These are phyloP conservation scores for Chrysolina haemoptera DNA, from an alignment of 2,888 invertebrate genomes.

Conservation along the genomic window DNA sequence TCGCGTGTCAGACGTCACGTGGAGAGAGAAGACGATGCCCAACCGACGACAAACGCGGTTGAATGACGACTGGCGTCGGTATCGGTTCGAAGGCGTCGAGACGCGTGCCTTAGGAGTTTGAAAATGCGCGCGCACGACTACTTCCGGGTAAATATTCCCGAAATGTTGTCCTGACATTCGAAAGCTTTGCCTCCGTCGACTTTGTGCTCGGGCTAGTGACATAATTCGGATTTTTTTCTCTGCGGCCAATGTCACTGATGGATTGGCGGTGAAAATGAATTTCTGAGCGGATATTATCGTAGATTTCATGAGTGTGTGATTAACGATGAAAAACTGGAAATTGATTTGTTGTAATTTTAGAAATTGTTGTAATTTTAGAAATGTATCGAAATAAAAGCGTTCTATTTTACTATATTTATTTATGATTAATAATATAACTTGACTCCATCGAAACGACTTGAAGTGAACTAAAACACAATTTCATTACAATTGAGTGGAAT, in stretches of 20 bases:
- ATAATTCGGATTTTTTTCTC: constrained; percentile 39
- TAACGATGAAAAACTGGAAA: too few relatives aligned
- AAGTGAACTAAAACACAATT: too few relatives aligned
- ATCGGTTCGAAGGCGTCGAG: constrained; percentile 67
- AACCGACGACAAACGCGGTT: constrained; percentile 63
- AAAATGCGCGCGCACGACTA: constrained; percentile 73
- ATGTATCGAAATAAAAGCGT: too few relatives aligned
- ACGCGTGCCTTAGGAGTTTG: constrained; percentile 69
- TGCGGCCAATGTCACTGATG: background rate
- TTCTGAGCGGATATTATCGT: constrained; percentile 1
- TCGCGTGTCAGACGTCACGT: constrained; percentile 54
- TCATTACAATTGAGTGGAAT: too few relatives aligned
- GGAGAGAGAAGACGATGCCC: constrained; percentile 51
- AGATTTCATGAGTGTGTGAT: background rate
- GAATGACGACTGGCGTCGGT: constrained; percentile 66
- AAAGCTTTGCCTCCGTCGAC: constrained; percentile 41
- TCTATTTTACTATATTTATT: too few relatives aligned
- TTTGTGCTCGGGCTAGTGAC: constrained; percentile 46
- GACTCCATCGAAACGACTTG: too few relatives aligned
- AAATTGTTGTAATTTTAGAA: too few relatives aligned
- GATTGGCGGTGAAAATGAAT: background rate
- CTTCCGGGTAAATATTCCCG: constrained; percentile 66
- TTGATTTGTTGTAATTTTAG: too few relatives aligned
- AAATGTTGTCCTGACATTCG: constrained; percentile 48
- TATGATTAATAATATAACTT: too few relatives aligned